phyloP scores from a whole-genome alignment of 2,113 vertebrate species.

The Gila orcuttii region DNA sequence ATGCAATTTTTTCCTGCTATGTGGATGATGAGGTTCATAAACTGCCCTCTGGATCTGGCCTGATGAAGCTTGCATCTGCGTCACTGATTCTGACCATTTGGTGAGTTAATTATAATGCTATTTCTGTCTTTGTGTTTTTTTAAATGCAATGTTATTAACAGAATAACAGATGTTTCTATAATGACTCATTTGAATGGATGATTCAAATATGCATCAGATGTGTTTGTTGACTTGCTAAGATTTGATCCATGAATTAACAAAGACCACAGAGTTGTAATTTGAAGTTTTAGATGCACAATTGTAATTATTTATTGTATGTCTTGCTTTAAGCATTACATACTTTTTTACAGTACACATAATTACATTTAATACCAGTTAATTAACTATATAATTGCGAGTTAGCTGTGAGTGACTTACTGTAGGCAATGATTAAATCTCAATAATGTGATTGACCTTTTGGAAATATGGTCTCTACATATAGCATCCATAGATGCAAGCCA shows the following conservation, averaged over 20 bases:
- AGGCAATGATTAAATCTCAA: neutral
- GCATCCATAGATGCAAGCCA: neutral
- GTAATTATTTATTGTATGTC: neutral
- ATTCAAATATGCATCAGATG: slow-evolving; percentile 15
- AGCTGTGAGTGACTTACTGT: neutral
- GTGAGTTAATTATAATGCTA: slow-evolving; percentile 5
- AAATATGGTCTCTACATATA: neutral
- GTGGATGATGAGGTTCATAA: neutral
- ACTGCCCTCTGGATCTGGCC: neutral
- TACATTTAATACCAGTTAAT: slow-evolving; percentile 17
- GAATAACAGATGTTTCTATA: slow-evolving; percentile 31
- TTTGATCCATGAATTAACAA: neutral
- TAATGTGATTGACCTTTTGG: neutral
- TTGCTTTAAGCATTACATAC: neutral
- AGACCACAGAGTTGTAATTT: neutral
- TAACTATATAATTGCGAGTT: neutral
- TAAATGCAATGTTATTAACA: slow-evolving; percentile 7
- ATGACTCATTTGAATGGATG: neutral
- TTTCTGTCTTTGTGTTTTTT: slow-evolving; percentile 6
- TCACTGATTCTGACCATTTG: slow-evolving; percentile 22
- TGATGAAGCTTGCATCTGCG: slow-evolving; percentile 10
- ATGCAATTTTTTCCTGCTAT: neutral
- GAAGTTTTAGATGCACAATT: neutral
- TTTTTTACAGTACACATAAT: slow-evolving; percentile 12
- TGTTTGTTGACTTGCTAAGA: neutral